These are phyloP conservation scores for Rattus norvegicus DNA, from an alignment of 2,113 vertebrate genomes.

Conservation along the genomic window GRCr8 NC_086039.1:99889501-99890000, in stretches of 20 bases:
- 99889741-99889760: background rate
- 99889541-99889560: background rate
- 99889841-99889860: background rate
- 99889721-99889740: background rate
- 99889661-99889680: background rate
- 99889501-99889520: background rate
- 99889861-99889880: background rate
- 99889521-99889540: background rate
- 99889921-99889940: background rate
- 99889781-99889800: background rate
- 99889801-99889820: background rate
- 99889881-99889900: background rate
- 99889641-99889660: background rate
- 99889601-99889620: background rate
- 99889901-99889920: background rate
- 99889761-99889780: background rate
- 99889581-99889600: background rate
- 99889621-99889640: background rate
- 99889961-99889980: background rate
- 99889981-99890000: background rate
- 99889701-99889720: background rate
- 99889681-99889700: background rate
- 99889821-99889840: background rate
- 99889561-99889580: background rate
- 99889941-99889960: background rate